These are phyloP conservation scores for Chloroceryle amazona DNA, from an alignment of 2,797 vertebrate species.

Conservation along the genomic window DNA sequence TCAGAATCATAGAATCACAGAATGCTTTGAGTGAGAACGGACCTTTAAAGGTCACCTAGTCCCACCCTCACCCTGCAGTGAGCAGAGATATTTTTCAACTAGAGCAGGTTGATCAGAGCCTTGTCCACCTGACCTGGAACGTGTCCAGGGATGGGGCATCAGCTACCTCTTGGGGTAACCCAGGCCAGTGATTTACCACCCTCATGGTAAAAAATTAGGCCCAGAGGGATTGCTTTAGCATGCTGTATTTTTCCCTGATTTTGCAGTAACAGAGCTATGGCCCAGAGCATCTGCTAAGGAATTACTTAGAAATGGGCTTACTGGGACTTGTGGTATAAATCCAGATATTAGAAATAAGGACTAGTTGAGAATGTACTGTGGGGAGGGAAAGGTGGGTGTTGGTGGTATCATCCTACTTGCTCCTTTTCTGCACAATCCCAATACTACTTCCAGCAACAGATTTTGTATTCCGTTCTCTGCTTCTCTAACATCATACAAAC, in stretches of 20 bases:
- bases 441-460: not conserved
- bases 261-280: not conserved
- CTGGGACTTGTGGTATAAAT: not conserved
- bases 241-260: not conserved
- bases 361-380: not conserved
- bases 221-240: not conserved
- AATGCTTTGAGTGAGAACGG: not conserved
- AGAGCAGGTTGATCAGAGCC: not conserved
- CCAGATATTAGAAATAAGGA: not conserved
- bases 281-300: not conserved
- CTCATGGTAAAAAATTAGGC: not conserved
- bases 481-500: not conserved
- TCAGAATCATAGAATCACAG: too few species aligned
- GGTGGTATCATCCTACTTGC: not conserved
- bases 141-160: too few species aligned
- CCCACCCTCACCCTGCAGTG: fast-evolving
- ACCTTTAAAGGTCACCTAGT: not conserved
- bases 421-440: not conserved
- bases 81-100: not conserved
- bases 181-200: too few species aligned
- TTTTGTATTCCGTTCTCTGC: not conserved
- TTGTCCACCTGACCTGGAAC: not conserved
- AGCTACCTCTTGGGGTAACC: too few species aligned
- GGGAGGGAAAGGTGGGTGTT: not conserved
- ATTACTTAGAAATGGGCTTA: not conserved